Evolutionary conservation across 2,888 invertebrate genomes (phyloP), one percentile per base, ranked within the genome.

Genomic region (Eupelmus urozonus): DNA sequence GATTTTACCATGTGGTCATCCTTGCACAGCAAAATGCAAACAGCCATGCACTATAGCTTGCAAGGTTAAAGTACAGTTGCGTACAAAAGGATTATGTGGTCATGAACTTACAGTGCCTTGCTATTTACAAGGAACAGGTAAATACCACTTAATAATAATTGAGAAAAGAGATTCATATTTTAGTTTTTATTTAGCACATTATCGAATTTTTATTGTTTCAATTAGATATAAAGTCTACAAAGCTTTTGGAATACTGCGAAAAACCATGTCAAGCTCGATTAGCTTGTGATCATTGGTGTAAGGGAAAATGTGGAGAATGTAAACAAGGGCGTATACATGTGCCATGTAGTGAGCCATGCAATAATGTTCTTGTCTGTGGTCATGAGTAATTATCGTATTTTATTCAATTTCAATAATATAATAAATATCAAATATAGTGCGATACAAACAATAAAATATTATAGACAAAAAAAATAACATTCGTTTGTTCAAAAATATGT

Each of bases 321-420:
- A 45, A 27, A 23, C 75, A 75, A 60, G 75, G 75, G 13, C 75
- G 75, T 13, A 51, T 67, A 3, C 75, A 75, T n/a, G 1, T 60
- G 1, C 9, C n/a, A 18, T 75, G 75, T 29, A 13, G 9, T 0
- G 18, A 67, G 13, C 51, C 66, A 13, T 75, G 75, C 29, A 13
- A 1, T 0, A 49, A 67, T 1, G 27, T 60, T 45, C 59, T 75
- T n/a, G 25, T 67, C 34, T 75, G 75, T 60, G 75, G 75, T 13
- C 75, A 75, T 45, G 1, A 1, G 75, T 75, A 60, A 18, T 25
- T 13, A 23, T 5, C 16, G 18, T 57, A 63, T 55, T 49, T 49
- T 9, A 34, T 49, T 49, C 2, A 13, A 49, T 51, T 18, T 23
- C 5, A 20, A 20, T 51, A 11, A 42, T 62, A 4, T 34, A 5